Percentiles rank a stretch among this genome's conserved stretches.
Evolutionary conservation across 2,888 invertebrate species (phyloP).

Genomic region (Cephus rjabovi): DNA sequence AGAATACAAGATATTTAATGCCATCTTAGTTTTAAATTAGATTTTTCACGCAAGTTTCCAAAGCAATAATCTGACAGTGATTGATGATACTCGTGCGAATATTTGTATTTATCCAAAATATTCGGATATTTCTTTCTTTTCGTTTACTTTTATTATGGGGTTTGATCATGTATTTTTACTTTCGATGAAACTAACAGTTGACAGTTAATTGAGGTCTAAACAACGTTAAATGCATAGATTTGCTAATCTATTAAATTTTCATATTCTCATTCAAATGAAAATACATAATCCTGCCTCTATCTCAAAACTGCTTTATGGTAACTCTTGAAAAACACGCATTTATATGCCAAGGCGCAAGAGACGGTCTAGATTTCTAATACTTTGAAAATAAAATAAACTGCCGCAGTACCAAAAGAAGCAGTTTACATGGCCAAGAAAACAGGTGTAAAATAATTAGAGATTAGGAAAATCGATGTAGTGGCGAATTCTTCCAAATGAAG

Average conservation of each 20-base stretch:
- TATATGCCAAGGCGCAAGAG: background rate
- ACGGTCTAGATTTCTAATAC: background rate
- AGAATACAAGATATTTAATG: constrained; percentile 63
- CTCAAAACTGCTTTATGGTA: background rate
- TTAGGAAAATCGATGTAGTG: background rate
- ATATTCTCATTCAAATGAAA: background rate
- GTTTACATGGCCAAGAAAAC: background rate
- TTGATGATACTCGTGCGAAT: background rate
- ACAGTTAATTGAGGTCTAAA: background rate
- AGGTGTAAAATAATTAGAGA: background rate
- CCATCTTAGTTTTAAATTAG: constrained; percentile 56
- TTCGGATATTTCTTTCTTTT: background rate
- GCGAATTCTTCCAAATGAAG: background rate
- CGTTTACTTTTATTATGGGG: background rate
- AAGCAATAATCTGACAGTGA: constrained; percentile 35
- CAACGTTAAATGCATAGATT: background rate
- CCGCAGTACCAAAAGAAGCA: background rate
- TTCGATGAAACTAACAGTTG: background rate
- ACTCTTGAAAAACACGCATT: background rate
- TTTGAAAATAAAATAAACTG: background rate
- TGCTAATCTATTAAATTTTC: background rate
- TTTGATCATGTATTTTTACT: background rate
- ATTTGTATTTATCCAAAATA: background rate
- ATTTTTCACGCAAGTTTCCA: constrained; percentile 10
- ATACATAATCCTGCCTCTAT: background rate